These are phyloP conservation scores for Montipora efflorescens DNA, from an alignment of 64 coral and sea anemone genomes.

Conservation along the genomic window DNA sequence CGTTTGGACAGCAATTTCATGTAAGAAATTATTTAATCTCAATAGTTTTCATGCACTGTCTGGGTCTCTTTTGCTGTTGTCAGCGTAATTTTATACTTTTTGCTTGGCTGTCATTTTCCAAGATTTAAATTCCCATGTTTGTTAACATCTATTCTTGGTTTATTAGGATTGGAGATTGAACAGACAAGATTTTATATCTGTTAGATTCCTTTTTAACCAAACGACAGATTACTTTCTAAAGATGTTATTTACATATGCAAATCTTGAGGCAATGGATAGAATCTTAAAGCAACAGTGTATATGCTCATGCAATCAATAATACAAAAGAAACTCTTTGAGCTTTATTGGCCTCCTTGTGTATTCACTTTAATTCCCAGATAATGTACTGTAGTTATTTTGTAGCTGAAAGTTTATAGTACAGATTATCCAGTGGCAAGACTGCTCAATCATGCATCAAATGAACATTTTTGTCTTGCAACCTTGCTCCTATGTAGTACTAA, in stretches of 20 bases:
- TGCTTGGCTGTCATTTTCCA: neutral
- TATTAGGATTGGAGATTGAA: neutral
- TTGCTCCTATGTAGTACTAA: neutral
- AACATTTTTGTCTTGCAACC: neutral
- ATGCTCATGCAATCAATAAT: too few species aligned
- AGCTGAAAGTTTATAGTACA: neutral
- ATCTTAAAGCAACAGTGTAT: too few species aligned
- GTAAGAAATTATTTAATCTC: neutral
- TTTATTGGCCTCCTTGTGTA: neutral
- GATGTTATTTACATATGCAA: neutral
- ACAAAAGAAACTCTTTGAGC: neutral
- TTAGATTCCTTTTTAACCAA: too few species aligned
- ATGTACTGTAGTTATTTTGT: neutral
- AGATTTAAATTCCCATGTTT: neutral
- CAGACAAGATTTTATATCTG: neutral
- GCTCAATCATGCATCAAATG: neutral
- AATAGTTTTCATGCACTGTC: neutral
- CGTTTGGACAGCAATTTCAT: neutral
- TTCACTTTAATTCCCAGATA: neutral
- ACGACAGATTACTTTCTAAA: too few species aligned
- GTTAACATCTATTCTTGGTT: neutral
- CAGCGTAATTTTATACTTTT: neutral
- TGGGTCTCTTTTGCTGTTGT: neutral
- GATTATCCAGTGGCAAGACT: neutral
- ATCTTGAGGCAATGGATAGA: too few species aligned